phyloP scores from a whole-genome alignment of 2,797 vertebrate genomes.

The Periparus ater region DNA sequence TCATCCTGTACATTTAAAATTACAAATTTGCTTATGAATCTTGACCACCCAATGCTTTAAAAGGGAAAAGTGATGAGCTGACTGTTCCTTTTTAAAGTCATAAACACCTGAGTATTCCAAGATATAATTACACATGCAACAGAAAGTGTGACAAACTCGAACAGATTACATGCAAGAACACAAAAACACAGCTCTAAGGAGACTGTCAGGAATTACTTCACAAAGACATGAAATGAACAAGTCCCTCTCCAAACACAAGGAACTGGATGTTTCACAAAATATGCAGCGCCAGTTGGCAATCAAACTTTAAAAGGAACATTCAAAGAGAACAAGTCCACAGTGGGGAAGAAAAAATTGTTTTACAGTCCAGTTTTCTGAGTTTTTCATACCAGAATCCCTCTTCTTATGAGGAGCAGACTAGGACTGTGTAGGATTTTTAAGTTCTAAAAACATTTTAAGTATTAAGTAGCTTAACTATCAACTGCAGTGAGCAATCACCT shows the following conservation, averaged over 20 bases:
- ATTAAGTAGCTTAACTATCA: background rate
- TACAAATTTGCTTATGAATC: fast-evolving
- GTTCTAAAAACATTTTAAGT: background rate
- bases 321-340: background rate
- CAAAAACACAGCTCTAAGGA: background rate
- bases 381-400: background rate
- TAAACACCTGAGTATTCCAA: background rate
- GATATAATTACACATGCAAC: background rate
- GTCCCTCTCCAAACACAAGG: background rate
- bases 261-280: background rate
- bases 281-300: background rate
- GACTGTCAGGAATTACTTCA: background rate
- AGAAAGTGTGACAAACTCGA: background rate
- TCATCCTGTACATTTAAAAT: background rate
- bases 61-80: fast-evolving
- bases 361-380: background rate
- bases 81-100: background rate
- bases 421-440: background rate
- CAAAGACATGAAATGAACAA: background rate
- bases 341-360: background rate
- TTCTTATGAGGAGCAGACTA: background rate
- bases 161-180: background rate
- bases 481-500: background rate
- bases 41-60: background rate
- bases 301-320: background rate